These are phyloP conservation scores for Habrosyne pyritoides DNA, from an alignment of 2,888 invertebrate genomes.

Conservation along the genomic window DNA sequence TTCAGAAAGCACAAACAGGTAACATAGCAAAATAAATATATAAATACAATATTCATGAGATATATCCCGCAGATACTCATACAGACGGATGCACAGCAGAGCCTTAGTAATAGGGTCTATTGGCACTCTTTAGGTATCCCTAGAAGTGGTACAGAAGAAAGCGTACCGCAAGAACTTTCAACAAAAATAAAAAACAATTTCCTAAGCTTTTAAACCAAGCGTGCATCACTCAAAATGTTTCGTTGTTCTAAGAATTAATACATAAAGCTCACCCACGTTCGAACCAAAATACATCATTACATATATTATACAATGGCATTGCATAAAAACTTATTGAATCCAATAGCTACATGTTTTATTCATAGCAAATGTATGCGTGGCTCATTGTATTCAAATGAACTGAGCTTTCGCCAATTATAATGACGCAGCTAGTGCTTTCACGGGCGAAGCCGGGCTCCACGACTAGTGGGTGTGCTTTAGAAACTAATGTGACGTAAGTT, in stretches of 20 bases:
- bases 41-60: too few species aligned
- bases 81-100: too few species aligned
- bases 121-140: too few species aligned
- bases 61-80: too few species aligned
- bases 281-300: slow-evolving; percentile 52
- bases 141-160: too few species aligned
- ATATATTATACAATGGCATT: slow-evolving; percentile 49
- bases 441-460: slow-evolving; percentile 52
- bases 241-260: slow-evolving; percentile 2
- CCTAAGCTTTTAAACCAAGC: background rate
- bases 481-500: slow-evolving; percentile 26
- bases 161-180: too few species aligned
- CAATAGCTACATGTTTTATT: slow-evolving; percentile 68
- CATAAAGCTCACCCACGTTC: slow-evolving; percentile 25
- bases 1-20: too few species aligned
- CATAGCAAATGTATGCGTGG: slow-evolving; percentile 60
- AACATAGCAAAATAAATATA: too few species aligned
- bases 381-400: slow-evolving; percentile 79
- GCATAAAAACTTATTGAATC: slow-evolving; percentile 61
- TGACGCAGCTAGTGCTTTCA: slow-evolving; percentile 59
- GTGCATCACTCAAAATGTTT: background rate
- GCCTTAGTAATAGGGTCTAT: too few species aligned
- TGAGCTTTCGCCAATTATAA: slow-evolving; percentile 78
- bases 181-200: background rate
- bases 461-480: slow-evolving; percentile 45